Conservation (phyloP, 2,888 invertebrate genomes). For the Iphiclides podalirius region DNA sequence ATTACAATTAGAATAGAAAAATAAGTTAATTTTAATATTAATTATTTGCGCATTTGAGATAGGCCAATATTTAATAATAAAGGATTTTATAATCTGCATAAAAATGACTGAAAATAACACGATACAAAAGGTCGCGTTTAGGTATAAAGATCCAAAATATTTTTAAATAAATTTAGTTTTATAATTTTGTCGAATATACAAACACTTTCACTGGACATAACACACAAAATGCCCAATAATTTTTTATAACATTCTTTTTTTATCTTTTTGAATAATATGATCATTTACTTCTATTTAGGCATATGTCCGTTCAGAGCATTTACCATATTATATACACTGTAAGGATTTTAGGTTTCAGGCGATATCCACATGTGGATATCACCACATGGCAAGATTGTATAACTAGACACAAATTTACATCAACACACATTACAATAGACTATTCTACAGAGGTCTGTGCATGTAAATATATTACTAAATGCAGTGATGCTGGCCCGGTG, state of each 20-base stretch:
- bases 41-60: slow-evolving; percentile 25
- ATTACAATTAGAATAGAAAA: slow-evolving; percentile 22
- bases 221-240: no score
- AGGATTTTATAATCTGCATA: background rate
- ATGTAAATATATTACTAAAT: no score
- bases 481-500: no score
- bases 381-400: no score
- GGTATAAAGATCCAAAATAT: background rate
- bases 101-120: slow-evolving; percentile 7
- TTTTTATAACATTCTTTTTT: no score
- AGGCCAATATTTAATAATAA: slow-evolving; percentile 19
- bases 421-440: slow-evolving; percentile 8
- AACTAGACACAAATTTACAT: slow-evolving; percentile 1
- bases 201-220: background rate
- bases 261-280: no score
- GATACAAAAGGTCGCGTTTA: background rate
- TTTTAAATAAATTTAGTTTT: background rate
- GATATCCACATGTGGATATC: no score
- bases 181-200: no score
- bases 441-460: background rate
- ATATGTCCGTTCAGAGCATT: no score
- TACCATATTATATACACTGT: no score
- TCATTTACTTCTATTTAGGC: no score
- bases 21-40: slow-evolving; percentile 27
- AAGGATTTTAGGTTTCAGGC: no score